phyloP scores from a whole-genome alignment of 2,113 vertebrate genomes.

The Sitta europaea region DNA sequence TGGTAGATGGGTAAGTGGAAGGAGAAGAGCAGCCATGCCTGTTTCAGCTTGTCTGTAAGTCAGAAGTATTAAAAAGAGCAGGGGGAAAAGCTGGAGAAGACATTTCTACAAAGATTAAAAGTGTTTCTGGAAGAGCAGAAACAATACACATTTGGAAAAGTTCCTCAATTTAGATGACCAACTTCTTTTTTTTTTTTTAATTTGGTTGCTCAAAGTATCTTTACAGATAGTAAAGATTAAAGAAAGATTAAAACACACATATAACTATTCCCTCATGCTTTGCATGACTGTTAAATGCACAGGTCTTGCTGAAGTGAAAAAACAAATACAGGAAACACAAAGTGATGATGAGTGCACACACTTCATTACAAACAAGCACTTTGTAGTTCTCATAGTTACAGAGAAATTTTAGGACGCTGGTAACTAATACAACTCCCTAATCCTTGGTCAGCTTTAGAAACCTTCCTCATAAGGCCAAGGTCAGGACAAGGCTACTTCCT shows the following conservation, averaged over 20 bases:
- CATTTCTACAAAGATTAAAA: background rate
- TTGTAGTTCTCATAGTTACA: background rate
- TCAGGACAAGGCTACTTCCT: conserved; percentile 3
- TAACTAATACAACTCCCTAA: background rate
- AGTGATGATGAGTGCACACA: background rate
- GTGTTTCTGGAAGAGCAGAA: background rate
- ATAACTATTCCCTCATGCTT: background rate
- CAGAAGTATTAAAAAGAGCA: background rate
- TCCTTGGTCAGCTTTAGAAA: background rate
- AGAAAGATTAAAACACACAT: background rate
- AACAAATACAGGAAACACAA: background rate
- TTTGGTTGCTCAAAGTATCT: background rate
- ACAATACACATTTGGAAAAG: background rate
- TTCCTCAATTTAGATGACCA: background rate
- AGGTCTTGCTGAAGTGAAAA: background rate
- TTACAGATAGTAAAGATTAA: too few species aligned
- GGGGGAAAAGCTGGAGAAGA: background rate
- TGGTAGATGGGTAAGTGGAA: background rate
- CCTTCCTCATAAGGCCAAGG: background rate
- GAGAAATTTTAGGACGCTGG: background rate
- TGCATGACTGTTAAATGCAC: background rate
- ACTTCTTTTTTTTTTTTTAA: background rate
- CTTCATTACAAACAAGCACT: background rate
- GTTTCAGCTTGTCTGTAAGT: background rate
- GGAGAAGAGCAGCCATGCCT: background rate